phyloP scores from a whole-genome alignment of 2,113 vertebrate genomes.

The Bujurquina vittata region DNA sequence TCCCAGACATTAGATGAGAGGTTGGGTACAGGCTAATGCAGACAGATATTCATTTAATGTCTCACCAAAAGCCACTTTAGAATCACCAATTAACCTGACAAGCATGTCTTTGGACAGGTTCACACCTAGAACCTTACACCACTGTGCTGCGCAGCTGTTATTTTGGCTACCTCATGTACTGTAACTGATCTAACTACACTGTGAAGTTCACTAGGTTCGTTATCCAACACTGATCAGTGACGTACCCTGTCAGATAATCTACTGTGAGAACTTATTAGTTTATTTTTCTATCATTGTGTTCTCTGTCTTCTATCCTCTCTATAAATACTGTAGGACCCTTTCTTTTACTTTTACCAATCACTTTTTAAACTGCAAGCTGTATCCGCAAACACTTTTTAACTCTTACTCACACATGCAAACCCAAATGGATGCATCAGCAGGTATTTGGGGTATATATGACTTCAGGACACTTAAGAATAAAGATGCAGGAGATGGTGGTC shows the following conservation, averaged over 20 bases:
- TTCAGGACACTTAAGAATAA: background rate
- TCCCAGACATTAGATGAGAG: background rate
- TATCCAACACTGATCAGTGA: background rate
- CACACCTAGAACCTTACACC: background rate
- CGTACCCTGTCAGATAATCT: background rate
- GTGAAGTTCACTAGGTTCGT: background rate
- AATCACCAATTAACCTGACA: background rate
- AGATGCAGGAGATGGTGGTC: too few relatives aligned
- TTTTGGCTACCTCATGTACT: background rate
- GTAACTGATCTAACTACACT: background rate
- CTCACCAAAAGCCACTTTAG: too few relatives aligned
- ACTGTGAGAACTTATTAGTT: background rate
- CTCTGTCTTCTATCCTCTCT: background rate
- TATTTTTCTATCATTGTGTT: background rate
- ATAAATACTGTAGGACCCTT: background rate
- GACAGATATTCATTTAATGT: background rate
- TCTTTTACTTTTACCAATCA: background rate
- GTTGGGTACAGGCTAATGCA: background rate
- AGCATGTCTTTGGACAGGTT: background rate
- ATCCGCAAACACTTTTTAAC: slow-evolving; percentile 2
- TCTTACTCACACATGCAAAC: background rate
- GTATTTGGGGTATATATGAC: background rate
- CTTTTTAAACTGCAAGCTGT: background rate
- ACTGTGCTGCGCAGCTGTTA: background rate
- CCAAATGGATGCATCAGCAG: background rate